phyloP scores from a whole-genome alignment of 2,888 invertebrate genomes.

The Chrysolina oricalcia region DNA sequence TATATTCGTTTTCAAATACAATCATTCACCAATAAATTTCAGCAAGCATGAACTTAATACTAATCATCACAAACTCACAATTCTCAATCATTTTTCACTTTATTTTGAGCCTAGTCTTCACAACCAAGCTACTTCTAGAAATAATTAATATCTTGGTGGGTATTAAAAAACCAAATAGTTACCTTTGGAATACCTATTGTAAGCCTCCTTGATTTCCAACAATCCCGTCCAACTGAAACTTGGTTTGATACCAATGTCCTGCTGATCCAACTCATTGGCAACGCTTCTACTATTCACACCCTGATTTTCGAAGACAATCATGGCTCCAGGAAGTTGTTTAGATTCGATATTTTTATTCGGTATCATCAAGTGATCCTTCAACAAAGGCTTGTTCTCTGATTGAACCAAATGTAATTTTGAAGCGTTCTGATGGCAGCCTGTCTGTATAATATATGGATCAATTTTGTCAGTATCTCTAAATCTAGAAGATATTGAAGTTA shows the following conservation, averaged over 20 bases:
- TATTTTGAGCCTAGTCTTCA: too few species aligned
- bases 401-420: neutral
- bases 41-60: neutral
- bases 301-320: neutral
- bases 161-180: constrained; percentile 45
- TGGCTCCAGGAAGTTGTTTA: neutral
- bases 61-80: neutral
- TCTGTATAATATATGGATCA: neutral
- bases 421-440: neutral
- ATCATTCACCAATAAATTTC: too few species aligned
- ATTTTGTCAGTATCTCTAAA: neutral
- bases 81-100: too few species aligned
- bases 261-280: constrained; percentile 5
- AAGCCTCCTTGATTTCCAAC: constrained; percentile 73
- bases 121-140: too few species aligned
- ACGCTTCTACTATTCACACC: neutral
- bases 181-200: constrained; percentile 75
- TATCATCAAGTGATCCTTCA: neutral
- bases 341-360: neutral
- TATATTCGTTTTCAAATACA: too few species aligned
- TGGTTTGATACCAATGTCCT: constrained; percentile 39
- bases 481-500: neutral
- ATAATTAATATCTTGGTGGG: neutral
- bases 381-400: neutral
- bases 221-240: constrained; percentile 72